These are phyloP conservation scores for Microtus oregoni DNA, from an alignment of 2,113 vertebrate genomes.

Conservation along the genomic window DNA sequence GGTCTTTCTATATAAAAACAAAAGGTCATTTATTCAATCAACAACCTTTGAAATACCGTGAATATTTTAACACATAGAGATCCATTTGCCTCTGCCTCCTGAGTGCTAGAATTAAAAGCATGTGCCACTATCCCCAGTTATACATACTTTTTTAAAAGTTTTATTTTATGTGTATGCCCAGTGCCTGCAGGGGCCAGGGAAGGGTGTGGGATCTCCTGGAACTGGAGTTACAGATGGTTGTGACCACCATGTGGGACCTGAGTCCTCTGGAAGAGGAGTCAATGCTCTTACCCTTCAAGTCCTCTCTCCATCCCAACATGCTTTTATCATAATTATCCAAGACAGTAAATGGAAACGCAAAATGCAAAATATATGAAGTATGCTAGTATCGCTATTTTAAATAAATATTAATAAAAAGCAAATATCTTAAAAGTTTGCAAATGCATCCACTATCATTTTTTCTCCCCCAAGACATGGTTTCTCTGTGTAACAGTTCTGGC, in stretches of 20 bases:
- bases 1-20: background rate
- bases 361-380: background rate
- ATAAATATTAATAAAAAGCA: conserved; percentile 6
- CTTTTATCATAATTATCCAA: background rate
- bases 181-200: background rate
- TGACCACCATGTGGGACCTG: background rate
- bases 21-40: background rate
- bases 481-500: too few relatives aligned
- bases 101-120: background rate
- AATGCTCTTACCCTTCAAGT: background rate
- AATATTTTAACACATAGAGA: background rate
- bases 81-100: background rate
- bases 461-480: too few relatives aligned
- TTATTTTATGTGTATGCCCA: background rate
- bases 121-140: background rate
- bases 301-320: background rate
- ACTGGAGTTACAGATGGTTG: background rate
- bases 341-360: background rate
- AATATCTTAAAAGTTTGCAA: background rate
- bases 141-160: background rate
- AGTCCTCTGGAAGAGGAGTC: background rate
- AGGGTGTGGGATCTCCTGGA: background rate
- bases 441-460: background rate
- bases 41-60: background rate
- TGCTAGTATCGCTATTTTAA: background rate